Evolutionary conservation across 1,140 invertebrate genomes (phyloP).

Genomic region (Cydia amplana): DNA sequence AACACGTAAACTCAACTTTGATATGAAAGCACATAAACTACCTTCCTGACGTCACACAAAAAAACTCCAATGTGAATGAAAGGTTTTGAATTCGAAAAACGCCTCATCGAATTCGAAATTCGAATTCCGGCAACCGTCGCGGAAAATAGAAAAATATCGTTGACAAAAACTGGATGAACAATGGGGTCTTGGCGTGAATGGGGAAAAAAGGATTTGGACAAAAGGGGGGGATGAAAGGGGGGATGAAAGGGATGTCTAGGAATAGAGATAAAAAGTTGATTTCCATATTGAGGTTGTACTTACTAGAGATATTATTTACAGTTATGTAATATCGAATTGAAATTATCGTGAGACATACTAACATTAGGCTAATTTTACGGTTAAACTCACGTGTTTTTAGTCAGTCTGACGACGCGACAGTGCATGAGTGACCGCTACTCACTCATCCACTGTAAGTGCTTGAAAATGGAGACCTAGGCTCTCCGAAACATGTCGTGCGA

Average conservation of each 20-base stretch:
- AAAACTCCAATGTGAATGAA: background rate
- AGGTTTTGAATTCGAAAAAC: constrained; percentile 4
- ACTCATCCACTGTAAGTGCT: too few relatives aligned
- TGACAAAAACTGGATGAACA: constrained; percentile 23
- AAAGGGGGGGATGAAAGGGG: background rate
- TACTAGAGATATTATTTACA: background rate
- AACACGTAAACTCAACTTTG: background rate
- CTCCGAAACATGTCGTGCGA: too few relatives aligned
- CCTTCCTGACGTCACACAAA: background rate
- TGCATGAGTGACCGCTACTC: too few relatives aligned
- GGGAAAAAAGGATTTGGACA: constrained; percentile 9
- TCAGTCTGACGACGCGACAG: too few relatives aligned
- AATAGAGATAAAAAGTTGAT: background rate
- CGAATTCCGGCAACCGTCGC: background rate
- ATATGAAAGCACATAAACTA: background rate
- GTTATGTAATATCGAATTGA: too few relatives aligned
- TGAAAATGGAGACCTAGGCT: too few relatives aligned
- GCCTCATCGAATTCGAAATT: constrained; percentile 20
- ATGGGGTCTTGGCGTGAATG: constrained; percentile 26
- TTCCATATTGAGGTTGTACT: background rate
- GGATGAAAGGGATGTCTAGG: background rate
- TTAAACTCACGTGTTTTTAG: too few relatives aligned
- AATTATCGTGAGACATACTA: too few relatives aligned
- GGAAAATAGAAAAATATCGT: constrained; percentile 20
- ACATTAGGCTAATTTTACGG: too few relatives aligned